Evolutionary conservation across 2,797 vertebrate species (phyloP).

Genomic region (Perodicticus potto): DNA sequence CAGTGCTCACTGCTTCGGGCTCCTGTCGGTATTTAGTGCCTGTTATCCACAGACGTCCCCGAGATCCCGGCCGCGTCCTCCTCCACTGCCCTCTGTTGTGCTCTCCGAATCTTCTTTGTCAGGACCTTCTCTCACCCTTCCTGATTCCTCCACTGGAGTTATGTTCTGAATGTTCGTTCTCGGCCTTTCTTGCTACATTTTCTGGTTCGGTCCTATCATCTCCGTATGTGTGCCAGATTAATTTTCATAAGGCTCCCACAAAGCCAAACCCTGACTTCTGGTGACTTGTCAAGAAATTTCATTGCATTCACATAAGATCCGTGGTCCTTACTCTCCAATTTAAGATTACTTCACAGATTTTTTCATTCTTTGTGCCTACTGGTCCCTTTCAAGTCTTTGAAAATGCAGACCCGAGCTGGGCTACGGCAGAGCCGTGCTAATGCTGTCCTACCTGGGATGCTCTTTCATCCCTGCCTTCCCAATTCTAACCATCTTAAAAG

Average conservation of each 20-base stretch:
- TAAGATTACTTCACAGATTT: conserved; percentile 6
- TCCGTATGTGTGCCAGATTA: background rate
- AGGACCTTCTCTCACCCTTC: background rate
- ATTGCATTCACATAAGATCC: background rate
- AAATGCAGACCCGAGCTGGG: background rate
- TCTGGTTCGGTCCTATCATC: background rate
- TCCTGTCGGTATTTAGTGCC: background rate
- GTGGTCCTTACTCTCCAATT: background rate
- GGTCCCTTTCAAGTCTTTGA: background rate
- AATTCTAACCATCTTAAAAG: background rate
- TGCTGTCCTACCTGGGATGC: background rate
- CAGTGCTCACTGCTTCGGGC: background rate
- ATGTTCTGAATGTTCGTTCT: background rate
- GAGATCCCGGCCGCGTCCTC: background rate
- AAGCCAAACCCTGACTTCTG: background rate
- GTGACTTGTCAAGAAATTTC: conserved; percentile 17
- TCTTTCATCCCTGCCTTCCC: background rate
- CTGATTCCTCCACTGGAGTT: background rate
- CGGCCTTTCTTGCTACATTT: background rate
- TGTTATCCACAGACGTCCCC: background rate
- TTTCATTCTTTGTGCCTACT: background rate
- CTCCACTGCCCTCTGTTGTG: background rate
- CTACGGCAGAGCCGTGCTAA: background rate
- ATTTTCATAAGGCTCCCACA: background rate
- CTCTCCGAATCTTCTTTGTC: background rate